A percentile compares a stretch with the other conserved stretches of the same genome.
Conservation (phyloP, 2,888 invertebrate genomes). For the Tillus elongatus region DNA sequence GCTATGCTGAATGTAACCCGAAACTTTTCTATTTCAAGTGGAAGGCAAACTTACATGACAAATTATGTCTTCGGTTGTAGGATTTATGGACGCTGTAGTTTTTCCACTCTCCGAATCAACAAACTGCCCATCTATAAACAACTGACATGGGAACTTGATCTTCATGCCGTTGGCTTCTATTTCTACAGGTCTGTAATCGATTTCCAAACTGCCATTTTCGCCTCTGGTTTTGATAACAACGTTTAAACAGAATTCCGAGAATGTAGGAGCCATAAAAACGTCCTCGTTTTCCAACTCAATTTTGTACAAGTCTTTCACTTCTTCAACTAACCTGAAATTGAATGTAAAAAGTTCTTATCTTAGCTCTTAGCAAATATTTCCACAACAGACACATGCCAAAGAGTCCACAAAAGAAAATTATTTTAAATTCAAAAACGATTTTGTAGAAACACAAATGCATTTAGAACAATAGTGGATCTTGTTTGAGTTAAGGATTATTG, state of each 20-base stretch:
- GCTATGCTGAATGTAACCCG: too few species aligned
- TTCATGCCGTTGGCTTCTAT: conserved; percentile 75
- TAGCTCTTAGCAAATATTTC: too few species aligned
- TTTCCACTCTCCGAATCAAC: conserved; percentile 63
- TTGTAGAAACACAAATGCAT: background rate
- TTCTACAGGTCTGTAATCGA: conserved; percentile 66
- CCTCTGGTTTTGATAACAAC: conserved; percentile 63
- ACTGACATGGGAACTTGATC: conserved; percentile 77
- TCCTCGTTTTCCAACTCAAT: conserved; percentile 79
- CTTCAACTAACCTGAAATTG: conserved; percentile 73
- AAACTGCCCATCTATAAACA: conserved; percentile 88
- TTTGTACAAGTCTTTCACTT: conserved; percentile 72
- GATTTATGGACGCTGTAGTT: conserved; percentile 65
- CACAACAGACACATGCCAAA: background rate
- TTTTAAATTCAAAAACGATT: conserved; percentile 9
- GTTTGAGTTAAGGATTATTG: too few species aligned
- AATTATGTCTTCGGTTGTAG: conserved; percentile 72
- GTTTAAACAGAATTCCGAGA: conserved; percentile 66
- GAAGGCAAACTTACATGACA: conserved; percentile 56
- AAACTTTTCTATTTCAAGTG: too few species aligned
- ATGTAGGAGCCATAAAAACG: conserved; percentile 86
- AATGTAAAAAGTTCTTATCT: conserved; percentile 7
- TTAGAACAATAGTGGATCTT: too few species aligned
- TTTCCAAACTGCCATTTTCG: conserved; percentile 45
- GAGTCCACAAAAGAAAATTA: conserved; percentile 9